Evolutionary conservation across 2,797 vertebrate species (phyloP).

Genomic region (Epinephelus awoara): DNA sequence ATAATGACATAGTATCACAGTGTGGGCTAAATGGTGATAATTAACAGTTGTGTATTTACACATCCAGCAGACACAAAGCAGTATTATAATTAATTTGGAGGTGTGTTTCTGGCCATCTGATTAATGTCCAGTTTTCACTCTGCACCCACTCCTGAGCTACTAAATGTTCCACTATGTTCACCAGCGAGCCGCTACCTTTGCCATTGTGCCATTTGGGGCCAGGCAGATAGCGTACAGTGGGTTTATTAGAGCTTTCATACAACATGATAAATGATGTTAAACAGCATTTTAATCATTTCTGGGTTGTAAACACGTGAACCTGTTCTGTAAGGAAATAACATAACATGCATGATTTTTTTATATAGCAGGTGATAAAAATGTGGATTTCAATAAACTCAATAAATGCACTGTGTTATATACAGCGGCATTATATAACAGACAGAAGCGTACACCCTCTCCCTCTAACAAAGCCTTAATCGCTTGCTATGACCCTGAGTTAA

Average conservation of each 20-base stretch:
- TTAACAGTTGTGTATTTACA: too few species aligned
- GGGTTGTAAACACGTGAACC: not conserved
- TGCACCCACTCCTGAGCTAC: too few species aligned
- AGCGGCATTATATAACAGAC: not conserved
- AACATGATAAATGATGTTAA: not conserved
- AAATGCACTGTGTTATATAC: not conserved
- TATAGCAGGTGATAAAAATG: not conserved
- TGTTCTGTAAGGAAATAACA: not conserved
- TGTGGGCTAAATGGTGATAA: too few species aligned
- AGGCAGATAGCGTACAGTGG: too few species aligned
- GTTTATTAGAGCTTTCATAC: too few species aligned
- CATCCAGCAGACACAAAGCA: too few species aligned
- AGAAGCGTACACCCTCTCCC: constrained; percentile 8
- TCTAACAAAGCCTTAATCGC: constrained; percentile 25
- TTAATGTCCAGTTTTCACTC: too few species aligned
- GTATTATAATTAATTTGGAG: too few species aligned
- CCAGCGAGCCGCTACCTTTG: not conserved
- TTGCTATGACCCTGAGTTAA: constrained; percentile 39
- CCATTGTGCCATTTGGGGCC: not conserved
- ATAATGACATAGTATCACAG: too few species aligned
- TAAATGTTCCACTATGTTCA: not conserved
- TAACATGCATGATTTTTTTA: not conserved
- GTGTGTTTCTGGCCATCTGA: too few species aligned
- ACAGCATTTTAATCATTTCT: not conserved
- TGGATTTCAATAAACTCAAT: constrained; percentile 3